phyloP scores from a whole-genome alignment of 2,888 invertebrate genomes.

The Heliconius erato region DNA sequence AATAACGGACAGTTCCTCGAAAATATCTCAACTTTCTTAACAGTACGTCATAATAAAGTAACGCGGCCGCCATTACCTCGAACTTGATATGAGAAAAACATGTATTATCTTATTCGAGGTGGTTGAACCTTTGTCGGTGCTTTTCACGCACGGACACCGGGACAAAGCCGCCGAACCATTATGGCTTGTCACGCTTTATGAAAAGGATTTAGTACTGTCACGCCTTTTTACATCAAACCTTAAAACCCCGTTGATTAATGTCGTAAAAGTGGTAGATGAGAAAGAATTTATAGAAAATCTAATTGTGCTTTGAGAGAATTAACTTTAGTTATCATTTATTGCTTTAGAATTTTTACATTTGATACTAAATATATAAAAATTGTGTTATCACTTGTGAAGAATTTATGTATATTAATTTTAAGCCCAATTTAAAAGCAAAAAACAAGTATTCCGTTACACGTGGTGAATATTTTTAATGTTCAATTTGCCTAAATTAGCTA shows the following conservation, averaged over 20 bases:
- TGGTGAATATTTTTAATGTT: neutral
- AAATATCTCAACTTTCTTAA: constrained; percentile 24
- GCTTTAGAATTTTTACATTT: neutral
- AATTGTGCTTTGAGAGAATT: neutral
- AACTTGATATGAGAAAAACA: constrained; percentile 55
- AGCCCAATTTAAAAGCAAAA: neutral
- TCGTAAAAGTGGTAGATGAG: neutral
- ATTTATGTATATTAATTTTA: neutral
- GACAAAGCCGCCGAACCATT: constrained; percentile 54
- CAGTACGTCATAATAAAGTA: constrained; percentile 31
- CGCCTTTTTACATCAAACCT: constrained; percentile 32
- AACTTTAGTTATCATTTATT: neutral
- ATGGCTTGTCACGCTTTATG: constrained; percentile 60
- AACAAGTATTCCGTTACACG: too few species aligned
- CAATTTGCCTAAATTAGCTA: neutral
- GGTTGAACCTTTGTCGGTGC: constrained; percentile 54
- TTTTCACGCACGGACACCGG: constrained; percentile 55
- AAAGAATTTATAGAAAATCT: neutral
- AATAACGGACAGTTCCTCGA: constrained; percentile 6
- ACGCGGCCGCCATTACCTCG: constrained; percentile 44
- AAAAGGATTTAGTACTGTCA: constrained; percentile 42
- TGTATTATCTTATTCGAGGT: constrained; percentile 57
- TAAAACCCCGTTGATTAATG: constrained; percentile 5
- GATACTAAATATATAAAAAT: neutral
- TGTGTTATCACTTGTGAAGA: neutral